Conservation (phyloP, 2,113 vertebrate species). For the Istiophorus platypterus region DNA sequence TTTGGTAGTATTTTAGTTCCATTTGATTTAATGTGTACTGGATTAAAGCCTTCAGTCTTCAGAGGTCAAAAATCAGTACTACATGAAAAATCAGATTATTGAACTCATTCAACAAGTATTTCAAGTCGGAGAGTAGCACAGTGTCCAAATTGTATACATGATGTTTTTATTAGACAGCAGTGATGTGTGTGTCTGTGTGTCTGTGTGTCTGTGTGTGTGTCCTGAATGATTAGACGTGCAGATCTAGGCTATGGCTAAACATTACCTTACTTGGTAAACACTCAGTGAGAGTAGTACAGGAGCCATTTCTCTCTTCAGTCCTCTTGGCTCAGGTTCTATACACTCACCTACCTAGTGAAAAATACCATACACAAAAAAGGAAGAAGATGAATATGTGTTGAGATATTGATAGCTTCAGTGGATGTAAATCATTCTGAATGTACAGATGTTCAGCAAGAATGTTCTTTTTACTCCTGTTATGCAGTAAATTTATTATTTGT, state of each 20-base stretch:
- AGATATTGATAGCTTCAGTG: slow-evolving; percentile 2
- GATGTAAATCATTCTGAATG: slow-evolving; percentile 8
- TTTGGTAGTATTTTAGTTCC: slow-evolving; percentile 2
- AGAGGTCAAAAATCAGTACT: slow-evolving; percentile 2
- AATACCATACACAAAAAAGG: slow-evolving; percentile 43
- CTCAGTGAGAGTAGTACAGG: slow-evolving; percentile 41
- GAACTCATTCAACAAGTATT: background rate
- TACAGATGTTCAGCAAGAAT: background rate
- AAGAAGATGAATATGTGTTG: slow-evolving; percentile 7
- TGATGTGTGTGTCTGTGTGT: slow-evolving; percentile 13
- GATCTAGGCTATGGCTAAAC: slow-evolving; percentile 66
- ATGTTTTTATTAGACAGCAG: slow-evolving; percentile 38
- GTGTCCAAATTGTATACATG: slow-evolving; percentile 17
- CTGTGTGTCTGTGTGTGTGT: background rate
- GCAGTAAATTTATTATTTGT: background rate
- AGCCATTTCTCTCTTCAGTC: slow-evolving; percentile 38
- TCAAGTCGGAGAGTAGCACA: slow-evolving; percentile 8
- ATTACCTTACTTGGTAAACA: slow-evolving; percentile 81
- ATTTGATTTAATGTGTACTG: background rate
- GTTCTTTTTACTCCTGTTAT: background rate
- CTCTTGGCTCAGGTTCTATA: slow-evolving; percentile 59
- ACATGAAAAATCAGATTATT: slow-evolving; percentile 5
- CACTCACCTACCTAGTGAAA: slow-evolving; percentile 54
- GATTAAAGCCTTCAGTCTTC: slow-evolving; percentile 14
- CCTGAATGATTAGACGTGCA: slow-evolving; percentile 52